A percentile compares a stretch with the other conserved stretches of the same genome.
Evolutionary conservation across 2,888 invertebrate species (phyloP).

Genomic region (Lottia gigantea): DNA sequence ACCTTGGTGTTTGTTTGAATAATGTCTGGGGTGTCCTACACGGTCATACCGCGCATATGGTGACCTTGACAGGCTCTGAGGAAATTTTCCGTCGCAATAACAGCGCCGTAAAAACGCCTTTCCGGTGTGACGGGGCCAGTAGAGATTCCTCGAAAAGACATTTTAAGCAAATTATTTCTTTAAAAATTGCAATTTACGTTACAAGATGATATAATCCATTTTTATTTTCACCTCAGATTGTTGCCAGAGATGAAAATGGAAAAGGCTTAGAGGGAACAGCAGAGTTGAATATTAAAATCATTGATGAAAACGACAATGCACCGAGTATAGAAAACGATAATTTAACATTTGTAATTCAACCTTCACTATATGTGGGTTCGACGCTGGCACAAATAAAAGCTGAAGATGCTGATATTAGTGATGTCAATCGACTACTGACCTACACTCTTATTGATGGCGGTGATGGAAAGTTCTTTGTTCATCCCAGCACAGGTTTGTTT

Average conservation of each 20-base stretch:
- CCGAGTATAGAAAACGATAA: slow-evolving; percentile 21
- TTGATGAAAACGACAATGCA: slow-evolving; percentile 29
- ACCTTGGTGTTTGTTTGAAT: too few relatives aligned
- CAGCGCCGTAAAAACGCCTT: too few relatives aligned
- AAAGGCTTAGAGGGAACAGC: slow-evolving; percentile 19
- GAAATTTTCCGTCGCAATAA: too few relatives aligned
- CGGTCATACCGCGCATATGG: too few relatives aligned
- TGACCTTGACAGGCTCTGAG: too few relatives aligned
- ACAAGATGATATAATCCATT: too few relatives aligned
- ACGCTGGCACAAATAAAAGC: slow-evolving; percentile 23
- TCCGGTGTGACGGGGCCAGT: too few relatives aligned
- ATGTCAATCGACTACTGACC: slow-evolving; percentile 31
- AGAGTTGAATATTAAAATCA: slow-evolving; percentile 25
- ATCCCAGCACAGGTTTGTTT: slow-evolving; percentile 27
- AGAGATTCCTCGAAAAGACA: too few relatives aligned
- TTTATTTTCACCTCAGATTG: slow-evolving; percentile 18
- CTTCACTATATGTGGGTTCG: slow-evolving; percentile 19
- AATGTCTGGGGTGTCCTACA: too few relatives aligned
- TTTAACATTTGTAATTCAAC: slow-evolving; percentile 21
- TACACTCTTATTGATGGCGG: slow-evolving; percentile 32
- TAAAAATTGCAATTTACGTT: too few relatives aligned
- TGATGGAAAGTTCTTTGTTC: slow-evolving; percentile 27
- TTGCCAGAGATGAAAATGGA: slow-evolving; percentile 26
- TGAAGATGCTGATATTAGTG: slow-evolving; percentile 21
- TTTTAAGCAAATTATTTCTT: too few relatives aligned